A percentile compares a stretch with the other conserved stretches of the same genome.
phyloP scores from a whole-genome alignment of 2,888 invertebrate species.

The Iselma pallidipennis region DNA sequence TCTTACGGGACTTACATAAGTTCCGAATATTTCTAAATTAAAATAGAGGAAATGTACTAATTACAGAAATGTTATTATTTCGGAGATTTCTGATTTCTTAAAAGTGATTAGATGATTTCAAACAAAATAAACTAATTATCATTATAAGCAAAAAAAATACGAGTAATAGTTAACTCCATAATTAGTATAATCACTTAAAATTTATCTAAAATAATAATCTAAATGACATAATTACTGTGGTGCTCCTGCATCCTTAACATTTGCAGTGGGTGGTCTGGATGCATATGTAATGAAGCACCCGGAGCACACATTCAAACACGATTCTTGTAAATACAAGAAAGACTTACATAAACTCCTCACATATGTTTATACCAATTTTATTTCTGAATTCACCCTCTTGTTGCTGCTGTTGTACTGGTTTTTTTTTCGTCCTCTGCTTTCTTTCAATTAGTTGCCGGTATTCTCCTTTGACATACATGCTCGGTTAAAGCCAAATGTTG shows the following conservation, averaged over 20 bases:
- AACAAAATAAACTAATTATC: background rate
- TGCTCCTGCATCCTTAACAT: conserved; percentile 23
- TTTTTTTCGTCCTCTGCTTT: background rate
- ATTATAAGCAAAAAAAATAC: too few relatives aligned
- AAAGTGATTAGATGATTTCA: background rate
- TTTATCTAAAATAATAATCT: conserved; percentile 42
- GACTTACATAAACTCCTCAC: background rate
- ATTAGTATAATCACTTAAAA: conserved; percentile 41
- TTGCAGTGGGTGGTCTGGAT: conserved; percentile 35
- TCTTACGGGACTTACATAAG: too few relatives aligned
- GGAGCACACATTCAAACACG: background rate
- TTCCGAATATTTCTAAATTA: too few relatives aligned
- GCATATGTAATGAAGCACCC: conserved; percentile 1
- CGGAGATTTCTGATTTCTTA: background rate
- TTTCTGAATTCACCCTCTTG: background rate
- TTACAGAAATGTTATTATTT: too few relatives aligned
- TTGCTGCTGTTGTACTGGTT: background rate
- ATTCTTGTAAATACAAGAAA: too few relatives aligned
- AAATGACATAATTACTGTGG: conserved; percentile 44
- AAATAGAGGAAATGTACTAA: too few relatives aligned
- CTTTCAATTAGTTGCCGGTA: conserved; percentile 17
- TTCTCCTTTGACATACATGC: conserved; percentile 35
- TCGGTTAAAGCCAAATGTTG: conserved; percentile 39
- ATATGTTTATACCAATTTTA: background rate
- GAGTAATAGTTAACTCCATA: conserved; percentile 14